Conservation (phyloP, 2,113 vertebrate species). For the Dunckerocampus dactyliophorus region DNA sequence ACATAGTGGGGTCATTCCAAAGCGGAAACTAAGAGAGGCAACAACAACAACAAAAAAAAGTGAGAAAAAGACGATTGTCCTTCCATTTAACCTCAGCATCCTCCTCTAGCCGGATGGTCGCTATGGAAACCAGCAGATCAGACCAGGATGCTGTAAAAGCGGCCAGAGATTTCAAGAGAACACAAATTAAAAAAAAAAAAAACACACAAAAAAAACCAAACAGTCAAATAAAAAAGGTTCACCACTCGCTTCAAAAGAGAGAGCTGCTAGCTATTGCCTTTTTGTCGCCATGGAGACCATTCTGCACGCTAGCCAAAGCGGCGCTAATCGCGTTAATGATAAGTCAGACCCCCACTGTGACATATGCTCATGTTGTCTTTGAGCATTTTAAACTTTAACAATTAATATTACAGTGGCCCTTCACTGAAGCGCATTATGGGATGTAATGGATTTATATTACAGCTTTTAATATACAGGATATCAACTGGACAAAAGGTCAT, state of each 20-base stretch:
- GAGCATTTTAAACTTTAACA: background rate
- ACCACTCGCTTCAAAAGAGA: constrained; percentile 1
- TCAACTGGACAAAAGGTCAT: too few relatives aligned
- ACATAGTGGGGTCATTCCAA: constrained; percentile 55
- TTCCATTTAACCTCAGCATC: constrained; percentile 14
- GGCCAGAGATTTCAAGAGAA: background rate
- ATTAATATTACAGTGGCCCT: background rate
- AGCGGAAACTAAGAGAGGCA: constrained; percentile 7
- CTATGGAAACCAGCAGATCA: constrained; percentile 29
- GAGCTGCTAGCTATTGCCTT: background rate
- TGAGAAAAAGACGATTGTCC: background rate
- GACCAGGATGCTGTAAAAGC: constrained; percentile 7
- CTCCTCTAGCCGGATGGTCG: constrained; percentile 20
- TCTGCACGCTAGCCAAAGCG: background rate
- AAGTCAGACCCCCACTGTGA: constrained; percentile 10
- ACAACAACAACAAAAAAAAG: constrained; percentile 10
- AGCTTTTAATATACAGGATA: too few relatives aligned
- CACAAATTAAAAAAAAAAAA: background rate
- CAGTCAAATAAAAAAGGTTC: constrained; percentile 1
- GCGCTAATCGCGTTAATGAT: constrained; percentile 13
- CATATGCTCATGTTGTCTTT: constrained; percentile 8
- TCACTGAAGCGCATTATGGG: background rate
- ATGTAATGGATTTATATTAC: background rate
- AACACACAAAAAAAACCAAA: constrained; percentile 1
- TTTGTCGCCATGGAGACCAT: constrained; percentile 23